Evolutionary conservation across 2,888 invertebrate genomes (phyloP).

Genomic region (Drosophila demipolita): DNA sequence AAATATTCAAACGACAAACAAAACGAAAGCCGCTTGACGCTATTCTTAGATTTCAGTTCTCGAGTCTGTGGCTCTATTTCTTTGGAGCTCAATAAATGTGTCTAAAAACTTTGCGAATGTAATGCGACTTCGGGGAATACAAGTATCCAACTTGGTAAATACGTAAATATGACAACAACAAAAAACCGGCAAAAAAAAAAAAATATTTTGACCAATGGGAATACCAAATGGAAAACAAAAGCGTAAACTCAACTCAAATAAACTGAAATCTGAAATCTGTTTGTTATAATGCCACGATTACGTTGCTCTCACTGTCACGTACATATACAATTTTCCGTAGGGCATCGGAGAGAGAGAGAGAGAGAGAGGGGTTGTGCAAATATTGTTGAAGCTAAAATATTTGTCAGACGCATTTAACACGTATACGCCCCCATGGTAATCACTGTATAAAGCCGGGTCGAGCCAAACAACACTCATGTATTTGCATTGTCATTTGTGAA

Average conservation of each 20-base stretch:
- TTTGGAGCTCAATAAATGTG: constrained; percentile 58
- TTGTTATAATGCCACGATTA: constrained; percentile 68
- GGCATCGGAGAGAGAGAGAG: not conserved
- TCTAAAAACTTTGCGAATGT: constrained; percentile 55
- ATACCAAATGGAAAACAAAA: constrained; percentile 67
- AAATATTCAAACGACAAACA: constrained; percentile 44
- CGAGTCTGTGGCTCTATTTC: constrained; percentile 27
- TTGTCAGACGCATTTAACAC: constrained; percentile 74
- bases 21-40: constrained; percentile 42
- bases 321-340: constrained; percentile 31
- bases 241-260: constrained; percentile 49
- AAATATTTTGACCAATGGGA: constrained; percentile 62
- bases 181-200: constrained; percentile 13
- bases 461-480: constrained; percentile 61
- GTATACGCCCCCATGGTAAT: constrained; percentile 78
- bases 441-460: constrained; percentile 70
- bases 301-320: constrained; percentile 48
- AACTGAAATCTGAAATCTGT: constrained; percentile 54
- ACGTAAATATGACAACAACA: constrained; percentile 55
- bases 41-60: constrained; percentile 10
- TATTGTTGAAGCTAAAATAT: constrained; percentile 66
- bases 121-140: constrained; percentile 66
- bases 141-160: constrained; percentile 55
- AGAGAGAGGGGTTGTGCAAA: constrained; percentile 45
- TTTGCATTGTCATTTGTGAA: constrained; percentile 78